Evolutionary conservation across 2,797 vertebrate genomes (phyloP).

Genomic region (Schizopygopsis pylzovi): DNA sequence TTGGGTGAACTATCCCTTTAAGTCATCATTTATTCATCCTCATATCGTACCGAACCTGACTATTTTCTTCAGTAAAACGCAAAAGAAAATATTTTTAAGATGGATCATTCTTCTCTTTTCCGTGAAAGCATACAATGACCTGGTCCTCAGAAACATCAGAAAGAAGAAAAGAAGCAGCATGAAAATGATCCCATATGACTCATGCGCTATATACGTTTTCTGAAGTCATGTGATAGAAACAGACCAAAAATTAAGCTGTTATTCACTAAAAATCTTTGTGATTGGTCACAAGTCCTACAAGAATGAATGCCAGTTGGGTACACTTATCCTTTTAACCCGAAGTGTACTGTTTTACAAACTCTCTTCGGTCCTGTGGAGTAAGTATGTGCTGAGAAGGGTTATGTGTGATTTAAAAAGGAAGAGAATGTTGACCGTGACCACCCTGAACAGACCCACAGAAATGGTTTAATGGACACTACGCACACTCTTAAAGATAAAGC

Average conservation of each 20-base stretch:
- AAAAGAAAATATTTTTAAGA: background rate
- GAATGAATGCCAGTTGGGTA: background rate
- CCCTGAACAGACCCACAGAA: constrained; percentile 69
- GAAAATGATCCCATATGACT: background rate
- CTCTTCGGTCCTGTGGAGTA: background rate
- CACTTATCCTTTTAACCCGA: background rate
- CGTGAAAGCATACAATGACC: background rate
- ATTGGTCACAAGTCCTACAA: background rate
- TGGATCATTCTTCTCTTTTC: background rate
- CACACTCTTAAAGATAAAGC: background rate
- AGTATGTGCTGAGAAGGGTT: background rate
- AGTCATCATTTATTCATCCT: background rate
- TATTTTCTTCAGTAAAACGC: background rate
- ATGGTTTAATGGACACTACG: constrained; percentile 68
- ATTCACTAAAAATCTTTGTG: background rate
- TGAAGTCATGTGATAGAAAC: background rate
- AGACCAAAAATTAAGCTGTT: background rate
- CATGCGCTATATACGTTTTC: background rate
- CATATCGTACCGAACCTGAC: background rate
- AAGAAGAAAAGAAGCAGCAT: background rate
- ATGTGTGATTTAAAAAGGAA: constrained; percentile 74
- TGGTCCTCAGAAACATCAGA: background rate
- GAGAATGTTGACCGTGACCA: constrained; percentile 73
- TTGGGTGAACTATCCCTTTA: background rate
- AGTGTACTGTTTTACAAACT: background rate